Evolutionary conservation across 2,888 invertebrate genomes (phyloP).

Genomic region (Gymnosoma rotundatum): DNA sequence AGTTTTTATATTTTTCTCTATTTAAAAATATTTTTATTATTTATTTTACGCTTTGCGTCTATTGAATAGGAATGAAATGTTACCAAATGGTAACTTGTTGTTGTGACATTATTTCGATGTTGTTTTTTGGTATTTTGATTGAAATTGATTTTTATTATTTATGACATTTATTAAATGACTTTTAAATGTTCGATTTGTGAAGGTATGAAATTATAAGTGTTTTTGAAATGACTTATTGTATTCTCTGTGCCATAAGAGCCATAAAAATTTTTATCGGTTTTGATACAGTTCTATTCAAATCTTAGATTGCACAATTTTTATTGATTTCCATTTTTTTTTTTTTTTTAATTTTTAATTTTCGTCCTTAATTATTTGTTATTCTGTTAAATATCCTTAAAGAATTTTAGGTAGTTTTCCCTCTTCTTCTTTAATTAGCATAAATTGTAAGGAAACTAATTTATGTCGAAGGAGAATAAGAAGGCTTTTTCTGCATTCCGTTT

Average conservation of each 20-base stretch:
- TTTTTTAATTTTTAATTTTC: no score
- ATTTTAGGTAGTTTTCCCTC: no score
- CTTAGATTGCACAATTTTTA: no score
- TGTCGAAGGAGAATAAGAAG: no score
- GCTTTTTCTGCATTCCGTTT: no score
- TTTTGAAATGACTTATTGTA: slow-evolving; percentile 38
- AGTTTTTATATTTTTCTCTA: slow-evolving; percentile 20
- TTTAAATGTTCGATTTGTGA: slow-evolving; percentile 61
- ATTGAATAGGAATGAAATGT: slow-evolving; percentile 55
- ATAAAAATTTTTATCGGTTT: no score
- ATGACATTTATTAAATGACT: slow-evolving; percentile 67
- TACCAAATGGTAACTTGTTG: slow-evolving; percentile 62
- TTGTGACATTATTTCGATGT: slow-evolving; percentile 51
- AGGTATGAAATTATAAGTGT: background rate
- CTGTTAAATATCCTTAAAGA: no score
- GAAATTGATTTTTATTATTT: slow-evolving; percentile 69
- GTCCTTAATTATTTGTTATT: no score
- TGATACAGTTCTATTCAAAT: no score
- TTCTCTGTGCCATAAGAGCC: background rate
- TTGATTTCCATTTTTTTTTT: no score
- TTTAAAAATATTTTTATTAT: background rate
- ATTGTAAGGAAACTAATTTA: no score
- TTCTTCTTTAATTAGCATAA: no score
- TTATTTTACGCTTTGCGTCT: slow-evolving; percentile 14
- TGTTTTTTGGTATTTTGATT: slow-evolving; percentile 54